Percentiles rank a stretch among this genome's conserved stretches.
Evolutionary conservation across 2,797 vertebrate species (phyloP).

Genomic region (Pelochelys cantorii): DNA sequence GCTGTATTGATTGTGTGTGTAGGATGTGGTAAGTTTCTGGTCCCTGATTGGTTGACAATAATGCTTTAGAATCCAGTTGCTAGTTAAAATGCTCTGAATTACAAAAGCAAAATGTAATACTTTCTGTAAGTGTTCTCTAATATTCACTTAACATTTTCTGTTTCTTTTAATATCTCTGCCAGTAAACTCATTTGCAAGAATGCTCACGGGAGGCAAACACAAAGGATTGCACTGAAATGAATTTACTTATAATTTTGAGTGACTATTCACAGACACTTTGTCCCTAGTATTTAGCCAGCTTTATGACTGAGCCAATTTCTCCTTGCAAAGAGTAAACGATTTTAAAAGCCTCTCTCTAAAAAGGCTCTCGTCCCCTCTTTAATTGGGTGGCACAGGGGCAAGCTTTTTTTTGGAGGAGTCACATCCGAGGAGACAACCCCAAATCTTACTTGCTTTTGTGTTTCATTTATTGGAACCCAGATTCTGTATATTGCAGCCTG

Average conservation of each 20-base stretch:
- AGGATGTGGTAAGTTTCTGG: background rate
- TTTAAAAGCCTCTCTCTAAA: background rate
- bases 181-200: background rate
- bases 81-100: background rate
- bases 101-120: background rate
- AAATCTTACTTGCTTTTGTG: background rate
- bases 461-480: background rate
- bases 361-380: fast-evolving
- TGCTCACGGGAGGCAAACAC: background rate
- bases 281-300: background rate
- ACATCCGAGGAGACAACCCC: background rate
- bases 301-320: conserved; percentile 17
- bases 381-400: background rate
- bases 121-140: background rate
- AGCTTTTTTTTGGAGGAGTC: background rate
- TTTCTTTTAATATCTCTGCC: background rate
- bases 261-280: conserved; percentile 27
- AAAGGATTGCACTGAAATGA: conserved; percentile 25
- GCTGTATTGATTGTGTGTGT: background rate
- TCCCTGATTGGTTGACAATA: background rate
- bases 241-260: conserved; percentile 2
- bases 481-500: background rate
- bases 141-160: background rate
- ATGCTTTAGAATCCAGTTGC: background rate
- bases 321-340: background rate